phyloP scores from a whole-genome alignment of 2,797 vertebrate species.

The Coregonus suidteri region DNA sequence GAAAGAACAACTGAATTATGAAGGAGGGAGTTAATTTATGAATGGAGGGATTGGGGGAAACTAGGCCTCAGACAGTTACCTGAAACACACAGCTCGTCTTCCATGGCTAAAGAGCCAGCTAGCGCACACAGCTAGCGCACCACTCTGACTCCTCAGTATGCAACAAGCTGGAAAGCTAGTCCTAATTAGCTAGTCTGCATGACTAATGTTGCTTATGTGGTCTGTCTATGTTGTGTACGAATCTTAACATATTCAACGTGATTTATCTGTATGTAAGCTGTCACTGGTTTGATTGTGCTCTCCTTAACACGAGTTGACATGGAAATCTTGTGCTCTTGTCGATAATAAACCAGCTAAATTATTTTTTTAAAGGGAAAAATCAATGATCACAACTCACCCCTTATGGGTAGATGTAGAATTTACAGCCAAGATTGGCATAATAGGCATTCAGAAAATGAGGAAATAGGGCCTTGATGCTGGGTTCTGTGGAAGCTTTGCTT shows the following conservation, averaged over 20 bases:
- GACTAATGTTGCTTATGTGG: conserved; percentile 26
- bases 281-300: conserved; percentile 48
- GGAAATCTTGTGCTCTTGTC: conserved; percentile 53
- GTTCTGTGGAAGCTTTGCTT: conserved; percentile 54
- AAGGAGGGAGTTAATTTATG: conserved; percentile 74
- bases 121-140: conserved; percentile 17
- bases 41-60: conserved; percentile 63
- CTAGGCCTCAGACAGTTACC: conserved; percentile 68
- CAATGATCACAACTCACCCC: conserved; percentile 52
- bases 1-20: conserved; percentile 76
- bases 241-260: conserved; percentile 41
- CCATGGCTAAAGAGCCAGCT: conserved; percentile 48
- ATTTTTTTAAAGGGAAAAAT: conserved; percentile 25
- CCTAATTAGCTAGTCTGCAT: conserved; percentile 62
- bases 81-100: conserved; percentile 60
- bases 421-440: conserved; percentile 52
- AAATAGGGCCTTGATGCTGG: conserved; percentile 44
- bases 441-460: conserved; percentile 51
- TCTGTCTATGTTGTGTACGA: conserved; percentile 50
- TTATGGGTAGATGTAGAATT: conserved; percentile 54
- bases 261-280: conserved; percentile 51
- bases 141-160: conserved; percentile 46
- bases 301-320: conserved; percentile 63
- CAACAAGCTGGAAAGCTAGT: conserved; percentile 51
- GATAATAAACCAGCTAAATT: conserved; percentile 59